A percentile compares a stretch with the other conserved stretches of the same genome.
These are phyloP conservation scores for Pocota personata DNA, from an alignment of 2,888 invertebrate species.

Conservation along the genomic window DNA sequence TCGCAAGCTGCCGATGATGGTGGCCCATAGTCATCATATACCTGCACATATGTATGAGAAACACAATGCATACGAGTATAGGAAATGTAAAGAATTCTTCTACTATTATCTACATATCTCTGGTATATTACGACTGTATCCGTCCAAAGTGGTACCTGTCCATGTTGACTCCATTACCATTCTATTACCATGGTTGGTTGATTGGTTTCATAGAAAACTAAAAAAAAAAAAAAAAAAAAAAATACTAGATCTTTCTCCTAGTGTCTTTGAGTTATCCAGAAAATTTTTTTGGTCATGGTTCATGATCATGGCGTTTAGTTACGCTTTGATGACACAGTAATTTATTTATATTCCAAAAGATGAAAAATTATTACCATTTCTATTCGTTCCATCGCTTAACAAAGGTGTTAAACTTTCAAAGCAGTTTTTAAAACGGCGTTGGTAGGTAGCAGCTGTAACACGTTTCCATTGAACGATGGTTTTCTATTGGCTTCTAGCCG, in stretches of 20 bases:
- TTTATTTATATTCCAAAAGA: constrained; percentile 72
- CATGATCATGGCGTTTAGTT: constrained; percentile 80
- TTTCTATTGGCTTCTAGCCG: constrained; percentile 50
- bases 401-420: constrained; percentile 73
- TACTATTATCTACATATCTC: constrained; percentile 39
- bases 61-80: background rate
- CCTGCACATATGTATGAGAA: background rate
- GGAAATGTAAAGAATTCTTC: background rate
- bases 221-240: constrained; percentile 29
- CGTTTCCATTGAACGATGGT: constrained; percentile 42
- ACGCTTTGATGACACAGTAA: constrained; percentile 82
- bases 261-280: constrained; percentile 65
- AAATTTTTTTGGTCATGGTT: constrained; percentile 71
- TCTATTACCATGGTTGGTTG: constrained; percentile 69
- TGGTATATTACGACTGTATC: background rate
- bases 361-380: constrained; percentile 70
- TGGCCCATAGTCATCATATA: constrained; percentile 18
- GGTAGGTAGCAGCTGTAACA: constrained; percentile 51
- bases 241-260: constrained; percentile 1
- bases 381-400: constrained; percentile 65
- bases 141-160: constrained; percentile 59
- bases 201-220: constrained; percentile 71
- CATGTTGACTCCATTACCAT: constrained; percentile 66
- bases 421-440: background rate
- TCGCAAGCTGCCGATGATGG: constrained; percentile 51